Conservation (phyloP, 2,888 invertebrate genomes). For the Dilophus febrilis region DNA sequence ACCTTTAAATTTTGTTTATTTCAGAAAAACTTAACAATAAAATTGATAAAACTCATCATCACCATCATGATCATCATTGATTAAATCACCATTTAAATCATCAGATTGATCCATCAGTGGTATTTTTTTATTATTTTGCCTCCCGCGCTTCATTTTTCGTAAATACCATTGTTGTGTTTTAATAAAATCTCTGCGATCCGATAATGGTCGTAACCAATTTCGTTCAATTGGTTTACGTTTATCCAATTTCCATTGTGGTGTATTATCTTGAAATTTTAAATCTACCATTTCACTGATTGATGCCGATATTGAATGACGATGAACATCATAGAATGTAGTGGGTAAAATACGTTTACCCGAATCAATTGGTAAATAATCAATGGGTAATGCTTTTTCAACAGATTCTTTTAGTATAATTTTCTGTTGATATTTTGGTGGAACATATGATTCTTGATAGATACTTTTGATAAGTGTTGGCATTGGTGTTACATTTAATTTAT, state of each 20-base stretch:
- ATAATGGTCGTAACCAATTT: neutral
- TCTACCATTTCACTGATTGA: constrained; percentile 1
- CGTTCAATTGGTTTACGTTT: neutral
- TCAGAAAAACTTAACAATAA: too few relatives aligned
- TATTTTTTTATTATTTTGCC: neutral
- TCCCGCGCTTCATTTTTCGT: neutral
- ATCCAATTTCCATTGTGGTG: neutral
- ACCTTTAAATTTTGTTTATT: too few relatives aligned
- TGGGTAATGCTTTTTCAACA: neutral
- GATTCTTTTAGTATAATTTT: neutral
- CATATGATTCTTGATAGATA: neutral
- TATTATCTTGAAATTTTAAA: constrained; percentile 2
- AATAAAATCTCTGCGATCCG: neutral
- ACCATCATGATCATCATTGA: too few relatives aligned
- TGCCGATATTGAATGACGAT: neutral
- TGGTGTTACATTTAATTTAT: neutral
- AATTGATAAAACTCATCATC: too few relatives aligned
- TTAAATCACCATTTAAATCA: too few relatives aligned
- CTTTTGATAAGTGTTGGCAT: neutral
- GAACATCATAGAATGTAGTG: neutral
- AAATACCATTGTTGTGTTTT: neutral
- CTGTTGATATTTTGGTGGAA: neutral
- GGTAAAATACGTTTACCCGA: neutral
- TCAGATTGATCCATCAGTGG: too few relatives aligned
- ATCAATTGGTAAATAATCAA: constrained; percentile 1